A percentile compares a stretch with the other conserved stretches of the same genome.
Evolutionary conservation across 2,797 vertebrate genomes (phyloP).

Genomic region (Parambassis ranga): DNA sequence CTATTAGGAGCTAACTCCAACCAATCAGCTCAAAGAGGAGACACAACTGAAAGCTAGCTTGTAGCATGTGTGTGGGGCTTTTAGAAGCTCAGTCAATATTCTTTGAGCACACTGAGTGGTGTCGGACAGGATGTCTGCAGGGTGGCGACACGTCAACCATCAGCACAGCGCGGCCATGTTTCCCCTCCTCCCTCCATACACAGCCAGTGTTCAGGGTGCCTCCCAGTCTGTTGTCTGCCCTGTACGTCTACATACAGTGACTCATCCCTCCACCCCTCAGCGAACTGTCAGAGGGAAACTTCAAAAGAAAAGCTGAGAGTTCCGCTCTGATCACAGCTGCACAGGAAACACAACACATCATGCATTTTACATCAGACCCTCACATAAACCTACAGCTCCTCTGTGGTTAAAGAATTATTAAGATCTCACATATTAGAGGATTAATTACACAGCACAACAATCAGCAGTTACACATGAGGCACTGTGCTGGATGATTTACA

Average conservation of each 20-base stretch:
- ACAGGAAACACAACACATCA: slow-evolving; percentile 2
- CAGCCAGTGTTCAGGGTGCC: background rate
- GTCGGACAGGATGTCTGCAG: background rate
- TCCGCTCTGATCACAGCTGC: slow-evolving; percentile 4
- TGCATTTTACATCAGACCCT: background rate
- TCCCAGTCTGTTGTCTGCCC: slow-evolving; percentile 26
- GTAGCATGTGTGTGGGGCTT: no score
- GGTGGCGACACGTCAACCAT: slow-evolving; percentile 1
- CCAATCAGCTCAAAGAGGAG: no score
- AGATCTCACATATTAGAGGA: no score
- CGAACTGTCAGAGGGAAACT: slow-evolving; percentile 15
- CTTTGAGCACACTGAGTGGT: no score
- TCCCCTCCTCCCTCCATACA: background rate
- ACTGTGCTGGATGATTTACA: background rate
- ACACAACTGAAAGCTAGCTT: no score
- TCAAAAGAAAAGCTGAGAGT: slow-evolving; percentile 26
- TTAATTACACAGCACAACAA: background rate
- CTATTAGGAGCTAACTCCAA: no score
- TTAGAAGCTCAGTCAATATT: no score
- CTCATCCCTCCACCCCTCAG: slow-evolving; percentile 46
- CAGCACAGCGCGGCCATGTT: background rate
- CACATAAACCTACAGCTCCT: background rate
- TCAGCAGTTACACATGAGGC: background rate
- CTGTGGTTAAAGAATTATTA: background rate
- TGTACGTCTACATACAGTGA: slow-evolving; percentile 38